Conservation (phyloP, 2,113 vertebrate species). For the Marmota flaviventris region DNA sequence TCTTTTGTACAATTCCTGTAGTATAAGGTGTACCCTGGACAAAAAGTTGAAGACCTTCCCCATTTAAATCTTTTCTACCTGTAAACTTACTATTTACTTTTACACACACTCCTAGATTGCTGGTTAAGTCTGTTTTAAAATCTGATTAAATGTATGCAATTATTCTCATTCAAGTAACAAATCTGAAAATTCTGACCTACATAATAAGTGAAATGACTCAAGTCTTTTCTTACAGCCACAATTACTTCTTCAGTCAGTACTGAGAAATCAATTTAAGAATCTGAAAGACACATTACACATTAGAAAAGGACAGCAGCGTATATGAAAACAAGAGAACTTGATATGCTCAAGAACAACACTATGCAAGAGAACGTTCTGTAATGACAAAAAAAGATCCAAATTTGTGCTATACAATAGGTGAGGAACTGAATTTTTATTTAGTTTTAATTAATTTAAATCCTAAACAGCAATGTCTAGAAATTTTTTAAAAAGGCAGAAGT, state of each 20-base stretch:
- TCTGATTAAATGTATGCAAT: constrained; percentile 31
- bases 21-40: not conserved
- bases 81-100: constrained; percentile 13
- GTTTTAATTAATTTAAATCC: constrained; percentile 47
- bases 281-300: not conserved
- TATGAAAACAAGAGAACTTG: not conserved
- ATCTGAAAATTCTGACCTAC: constrained; percentile 6
- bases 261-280: constrained; percentile 19
- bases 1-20: not conserved
- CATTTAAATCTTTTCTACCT: constrained; percentile 15
- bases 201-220: not conserved
- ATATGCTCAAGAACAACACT: not conserved
- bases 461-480: constrained; percentile 47
- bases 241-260: constrained; percentile 25
- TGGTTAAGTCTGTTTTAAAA: constrained; percentile 33
- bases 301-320: constrained; percentile 16
- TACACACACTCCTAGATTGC: not conserved
- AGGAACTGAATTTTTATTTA: constrained; percentile 47
- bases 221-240: constrained; percentile 16
- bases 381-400: not conserved
- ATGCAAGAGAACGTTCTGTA: not conserved
- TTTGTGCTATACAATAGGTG: not conserved
- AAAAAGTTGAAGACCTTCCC: not conserved
- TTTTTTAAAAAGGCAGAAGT: not conserved
- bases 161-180: constrained; percentile 18